A percentile compares a stretch with the other conserved stretches of the same genome.
phyloP scores from a whole-genome alignment of 2,113 vertebrate species.

The Centropristis striata region DNA sequence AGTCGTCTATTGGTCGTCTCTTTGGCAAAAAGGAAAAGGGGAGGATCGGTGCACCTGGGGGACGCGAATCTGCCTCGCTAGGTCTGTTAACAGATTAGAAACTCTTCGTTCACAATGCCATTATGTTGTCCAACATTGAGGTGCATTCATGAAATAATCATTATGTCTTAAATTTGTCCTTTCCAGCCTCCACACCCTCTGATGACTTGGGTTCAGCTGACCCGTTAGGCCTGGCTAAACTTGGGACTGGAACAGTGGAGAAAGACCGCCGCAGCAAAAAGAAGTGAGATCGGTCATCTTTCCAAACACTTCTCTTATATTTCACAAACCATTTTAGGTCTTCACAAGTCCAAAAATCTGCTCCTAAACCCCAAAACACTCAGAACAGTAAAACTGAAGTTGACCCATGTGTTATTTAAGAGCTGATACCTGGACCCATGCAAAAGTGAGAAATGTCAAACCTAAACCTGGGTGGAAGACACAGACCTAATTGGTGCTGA shows the following conservation, averaged over 20 bases:
- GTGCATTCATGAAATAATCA: not conserved
- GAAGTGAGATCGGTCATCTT: constrained; percentile 85
- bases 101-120: not conserved
- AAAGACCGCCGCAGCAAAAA: constrained; percentile 95
- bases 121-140: not conserved
- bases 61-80: constrained; percentile 90
- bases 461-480: no score
- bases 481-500: no score
- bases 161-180: constrained; percentile 31
- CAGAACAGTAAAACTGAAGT: no score
- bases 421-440: no score
- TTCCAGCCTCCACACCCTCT: constrained; percentile 91
- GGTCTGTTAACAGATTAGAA: constrained; percentile 78
- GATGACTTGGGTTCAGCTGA: constrained; percentile 91
- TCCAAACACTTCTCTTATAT: constrained; percentile 13
- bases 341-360: not conserved
- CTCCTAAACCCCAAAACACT: no score
- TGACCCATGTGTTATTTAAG: no score
- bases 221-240: constrained; percentile 91
- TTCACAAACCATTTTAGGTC: constrained; percentile 10
- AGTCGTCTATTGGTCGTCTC: constrained; percentile 94
- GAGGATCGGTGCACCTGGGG: constrained; percentile 88
- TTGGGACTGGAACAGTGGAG: constrained; percentile 90
- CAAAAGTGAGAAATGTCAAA: no score
- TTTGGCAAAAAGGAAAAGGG: constrained; percentile 97